These are phyloP conservation scores for Melanostoma mellinum DNA, from an alignment of 2,888 invertebrate genomes.

Conservation along the genomic window DNA sequence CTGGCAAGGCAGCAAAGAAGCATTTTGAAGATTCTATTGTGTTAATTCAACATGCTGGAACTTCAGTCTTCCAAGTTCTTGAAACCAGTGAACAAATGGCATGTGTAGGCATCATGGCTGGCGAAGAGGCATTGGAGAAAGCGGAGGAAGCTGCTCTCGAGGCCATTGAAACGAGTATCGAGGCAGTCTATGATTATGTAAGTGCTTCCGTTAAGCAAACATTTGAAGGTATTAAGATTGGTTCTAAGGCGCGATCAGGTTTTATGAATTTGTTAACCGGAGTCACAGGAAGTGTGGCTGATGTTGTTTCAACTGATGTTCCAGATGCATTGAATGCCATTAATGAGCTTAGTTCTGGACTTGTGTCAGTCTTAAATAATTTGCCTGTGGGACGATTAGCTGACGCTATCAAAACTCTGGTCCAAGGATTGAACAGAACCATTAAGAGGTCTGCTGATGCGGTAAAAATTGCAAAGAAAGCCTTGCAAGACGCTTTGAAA, in stretches of 20 bases:
- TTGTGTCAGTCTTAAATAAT: background rate
- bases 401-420: background rate
- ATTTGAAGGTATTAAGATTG: background rate
- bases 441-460: constrained; percentile 12
- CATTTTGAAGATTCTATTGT: too few species aligned
- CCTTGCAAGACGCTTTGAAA: background rate
- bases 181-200: background rate
- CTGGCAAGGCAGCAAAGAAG: too few species aligned
- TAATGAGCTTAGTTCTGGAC: background rate
- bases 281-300: background rate
- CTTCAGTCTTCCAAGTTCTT: too few species aligned
- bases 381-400: background rate
- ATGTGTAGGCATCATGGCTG: too few species aligned
- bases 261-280: background rate
- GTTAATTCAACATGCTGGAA: too few species aligned
- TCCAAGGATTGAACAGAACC: background rate
- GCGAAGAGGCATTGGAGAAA: too few species aligned
- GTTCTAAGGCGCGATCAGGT: background rate
- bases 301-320: background rate
- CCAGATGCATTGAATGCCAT: background rate
- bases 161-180: too few species aligned
- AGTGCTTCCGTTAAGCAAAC: background rate
- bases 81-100: too few species aligned
- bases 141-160: too few species aligned
- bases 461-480: background rate